phyloP scores from a whole-genome alignment of 2,888 invertebrate genomes.

The Platycheirus rosarum region DNA sequence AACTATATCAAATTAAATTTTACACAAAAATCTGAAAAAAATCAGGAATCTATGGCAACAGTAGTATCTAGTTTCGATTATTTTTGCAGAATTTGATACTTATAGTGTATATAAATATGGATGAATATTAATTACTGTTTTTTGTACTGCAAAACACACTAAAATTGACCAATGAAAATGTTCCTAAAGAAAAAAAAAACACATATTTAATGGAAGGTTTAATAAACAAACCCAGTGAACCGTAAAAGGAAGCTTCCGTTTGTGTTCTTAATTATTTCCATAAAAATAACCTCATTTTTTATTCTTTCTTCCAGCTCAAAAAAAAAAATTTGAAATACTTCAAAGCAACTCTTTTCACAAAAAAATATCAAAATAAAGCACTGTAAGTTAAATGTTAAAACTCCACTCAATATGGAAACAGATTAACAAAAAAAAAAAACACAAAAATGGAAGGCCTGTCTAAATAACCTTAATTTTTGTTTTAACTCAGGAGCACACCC shows the following conservation, averaged over 20 bases:
- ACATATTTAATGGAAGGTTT: background rate
- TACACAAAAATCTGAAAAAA: too few species aligned
- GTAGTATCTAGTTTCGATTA: too few species aligned
- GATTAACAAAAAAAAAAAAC: background rate
- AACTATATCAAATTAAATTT: too few species aligned
- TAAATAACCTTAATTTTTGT: background rate
- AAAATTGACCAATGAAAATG: too few species aligned
- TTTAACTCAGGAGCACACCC: constrained; percentile 6
- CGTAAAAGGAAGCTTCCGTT: background rate
- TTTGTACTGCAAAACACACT: too few species aligned
- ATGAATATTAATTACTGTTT: too few species aligned
- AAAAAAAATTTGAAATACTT: constrained; percentile 14
- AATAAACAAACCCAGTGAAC: too few species aligned
- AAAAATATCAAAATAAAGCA: background rate
- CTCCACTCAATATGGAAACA: background rate
- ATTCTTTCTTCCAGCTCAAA: background rate
- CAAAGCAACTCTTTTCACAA: background rate
- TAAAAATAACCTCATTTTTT: constrained; percentile 13
- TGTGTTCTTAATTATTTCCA: background rate
- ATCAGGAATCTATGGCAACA: too few species aligned
- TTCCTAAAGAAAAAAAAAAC: background rate
- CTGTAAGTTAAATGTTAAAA: constrained; percentile 2
- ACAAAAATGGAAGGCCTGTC: too few species aligned
- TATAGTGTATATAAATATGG: too few species aligned
- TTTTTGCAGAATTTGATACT: too few species aligned